Base-by-base conservation (phyloP, 2,113 vertebrate species). In the Falco punctatus region DNA sequence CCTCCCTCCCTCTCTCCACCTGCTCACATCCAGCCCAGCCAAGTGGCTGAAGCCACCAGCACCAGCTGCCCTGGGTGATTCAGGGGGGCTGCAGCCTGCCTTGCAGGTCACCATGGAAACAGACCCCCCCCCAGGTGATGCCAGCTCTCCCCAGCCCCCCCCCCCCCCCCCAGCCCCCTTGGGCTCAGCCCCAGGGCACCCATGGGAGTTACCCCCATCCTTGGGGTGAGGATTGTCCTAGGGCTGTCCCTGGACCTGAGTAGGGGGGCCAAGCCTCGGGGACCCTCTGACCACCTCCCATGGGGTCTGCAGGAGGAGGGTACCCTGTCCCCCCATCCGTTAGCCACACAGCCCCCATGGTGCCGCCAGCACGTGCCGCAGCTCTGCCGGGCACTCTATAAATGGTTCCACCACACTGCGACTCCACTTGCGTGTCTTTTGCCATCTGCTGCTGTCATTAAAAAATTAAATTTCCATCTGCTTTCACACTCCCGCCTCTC, bases 361-460 rank as follows among this genome's bases (percentile, higher is more conserved):
- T 91, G 95, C 85, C 26, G 10, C 57, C 6, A 16, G 88, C 59
- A 65, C 83, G 61, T 61, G 21, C 88, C n/a, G 32, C 22, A 8
- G 86, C 69, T 42, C 86, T 64, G 44, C 90, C 51, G 35, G 95
- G 82, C 28, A 33, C 81, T 92, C 94, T 74, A 28, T 73, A 61
- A 92, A 88, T n/a, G 65, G 92, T 96, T 96, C 97, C 91, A 44
- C 95, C 97, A 77, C 13, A 42, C 96, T 97, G 97, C 58, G 58
- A 96, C 96, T 96, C 97, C 96, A 83, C 97, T 95, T 70, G 93
- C 82, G 91, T 97, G 98, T 97, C 98, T 98, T 97, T 97, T 96
- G 93, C 98, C 98, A 98, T 98, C 98, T 98, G 98, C 97, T 98
- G 97, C 98, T 97, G 97, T 97, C 98, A 97, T 98, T 98, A 98